Base-by-base conservation (phyloP, 2,888 invertebrate species). In the Congeria kusceri region DNA sequence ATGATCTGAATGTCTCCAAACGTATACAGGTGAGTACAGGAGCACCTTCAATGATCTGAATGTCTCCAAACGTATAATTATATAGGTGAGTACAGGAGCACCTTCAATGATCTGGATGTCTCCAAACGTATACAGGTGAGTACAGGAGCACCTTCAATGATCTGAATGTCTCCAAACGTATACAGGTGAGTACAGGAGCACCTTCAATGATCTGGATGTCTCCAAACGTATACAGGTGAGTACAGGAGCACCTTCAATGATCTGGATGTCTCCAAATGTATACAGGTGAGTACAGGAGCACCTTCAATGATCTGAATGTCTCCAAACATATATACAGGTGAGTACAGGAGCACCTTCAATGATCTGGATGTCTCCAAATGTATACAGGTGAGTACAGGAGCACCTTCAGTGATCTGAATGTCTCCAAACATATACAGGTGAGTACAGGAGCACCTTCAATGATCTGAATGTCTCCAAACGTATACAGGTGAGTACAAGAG, bases 311-410 rank as follows among this genome's bases (percentile, higher is more conserved):
- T 94, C 97, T 98, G 90, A 96, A 96, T 83, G 97, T 98, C 78
- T 94, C 96, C 0, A 95, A 97, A 87, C 95, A 99, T 81, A 98
- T 98, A 11, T 96, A 95, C 94, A 97, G 97, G 90, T 93, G 75
- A 13, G 7, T 99, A 98, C 94, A 95, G 96, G 75, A 96, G 96
- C 91, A 96, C 96, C 0, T 96, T 96, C 81, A 95, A 95, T 1
- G 97, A 98, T 94, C 97, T 98, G 90, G 96, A 96, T 83, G 97
- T 98, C 78, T 94, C 96, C 0, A 95, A 97, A 87, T 95, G 99
- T 81, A 98, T 98, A 11, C 96, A 95, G 94, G 97, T 97, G 90
- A 93, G 7, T 99, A 98, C 94, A 95, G 96, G 75, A 96, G 96
- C 91, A 96, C 96, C 0, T 96, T 96, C 81, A 95, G 95, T 1